Conservation (phyloP, 1,140 invertebrate species). For the Laupala kohalensis region DNA sequence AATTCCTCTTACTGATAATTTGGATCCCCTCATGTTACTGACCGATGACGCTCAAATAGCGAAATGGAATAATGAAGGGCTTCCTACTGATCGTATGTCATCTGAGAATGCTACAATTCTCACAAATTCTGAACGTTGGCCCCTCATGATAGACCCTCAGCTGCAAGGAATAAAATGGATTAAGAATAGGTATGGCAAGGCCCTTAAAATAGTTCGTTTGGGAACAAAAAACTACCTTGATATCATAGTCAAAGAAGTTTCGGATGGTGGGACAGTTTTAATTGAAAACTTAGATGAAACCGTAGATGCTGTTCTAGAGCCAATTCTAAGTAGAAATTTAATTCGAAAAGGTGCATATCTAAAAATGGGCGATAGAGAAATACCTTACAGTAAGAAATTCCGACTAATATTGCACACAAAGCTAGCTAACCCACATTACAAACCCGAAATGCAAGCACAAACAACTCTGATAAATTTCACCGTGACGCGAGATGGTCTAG, state of each 20-base stretch:
- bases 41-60: constrained; percentile 86
- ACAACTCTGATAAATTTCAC: constrained; percentile 91
- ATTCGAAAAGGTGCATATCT: constrained; percentile 70
- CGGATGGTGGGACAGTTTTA: constrained; percentile 50
- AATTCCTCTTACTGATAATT: constrained; percentile 62
- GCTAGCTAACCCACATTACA: constrained; percentile 88
- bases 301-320: constrained; percentile 81
- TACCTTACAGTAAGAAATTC: constrained; percentile 75
- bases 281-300: constrained; percentile 83
- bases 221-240: constrained; percentile 75
- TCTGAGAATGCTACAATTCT: constrained; percentile 89
- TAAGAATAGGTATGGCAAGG: constrained; percentile 51
- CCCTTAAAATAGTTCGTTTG: constrained; percentile 46
- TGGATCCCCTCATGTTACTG: constrained; percentile 70
- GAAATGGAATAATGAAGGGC: constrained; percentile 85
- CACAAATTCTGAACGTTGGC: constrained; percentile 79
- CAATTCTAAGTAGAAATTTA: constrained; percentile 70
- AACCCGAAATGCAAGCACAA: constrained; percentile 93
- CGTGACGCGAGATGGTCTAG: constrained; percentile 80
- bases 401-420: constrained; percentile 84
- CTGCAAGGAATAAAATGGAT: constrained; percentile 92
- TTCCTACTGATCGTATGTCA: constrained; percentile 86
- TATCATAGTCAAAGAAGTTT: constrained; percentile 64
- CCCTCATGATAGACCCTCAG: constrained; percentile 89
- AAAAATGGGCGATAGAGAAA: constrained; percentile 82